Conservation (phyloP, 2,113 vertebrate genomes). For the Anser cygnoides region DNA sequence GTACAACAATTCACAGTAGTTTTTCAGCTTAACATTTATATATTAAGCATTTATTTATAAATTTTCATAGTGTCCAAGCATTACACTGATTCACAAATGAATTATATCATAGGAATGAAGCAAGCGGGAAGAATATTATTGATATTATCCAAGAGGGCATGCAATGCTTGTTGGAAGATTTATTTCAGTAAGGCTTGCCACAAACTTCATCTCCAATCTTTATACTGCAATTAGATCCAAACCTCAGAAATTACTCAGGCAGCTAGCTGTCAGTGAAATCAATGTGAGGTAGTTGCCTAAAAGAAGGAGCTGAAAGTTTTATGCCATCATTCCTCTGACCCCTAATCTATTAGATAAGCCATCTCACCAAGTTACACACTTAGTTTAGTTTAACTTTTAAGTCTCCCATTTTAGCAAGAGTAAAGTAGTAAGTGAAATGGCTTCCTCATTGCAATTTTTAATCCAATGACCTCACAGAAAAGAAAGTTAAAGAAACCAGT, state of each 20-base stretch:
- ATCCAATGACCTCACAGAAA: not conserved
- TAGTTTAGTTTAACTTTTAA: not conserved
- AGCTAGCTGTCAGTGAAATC: not conserved
- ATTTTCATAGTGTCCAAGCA: not conserved
- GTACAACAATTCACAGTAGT: not conserved
- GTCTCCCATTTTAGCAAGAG: not conserved
- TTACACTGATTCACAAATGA: not conserved
- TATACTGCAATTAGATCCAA: not conserved
- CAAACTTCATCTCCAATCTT: not conserved
- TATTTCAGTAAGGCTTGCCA: not conserved
- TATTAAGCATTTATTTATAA: not conserved
- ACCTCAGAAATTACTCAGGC: conserved; percentile 20
- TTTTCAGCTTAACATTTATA: not conserved
- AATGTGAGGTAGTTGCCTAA: not conserved
- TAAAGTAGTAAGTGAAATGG: not conserved
- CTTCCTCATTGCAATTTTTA: not conserved
- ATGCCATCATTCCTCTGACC: not conserved
- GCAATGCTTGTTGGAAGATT: not conserved
- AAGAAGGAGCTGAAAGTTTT: conserved; percentile 20
- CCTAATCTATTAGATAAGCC: not conserved
- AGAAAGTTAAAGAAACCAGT: not conserved
- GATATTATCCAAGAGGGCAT: not conserved
- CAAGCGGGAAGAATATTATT: not conserved
- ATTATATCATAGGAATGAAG: not conserved
- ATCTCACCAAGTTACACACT: not conserved